Percentiles rank a stretch among this genome's conserved stretches.
phyloP scores from a whole-genome alignment of 2,797 vertebrate genomes.

The Hoplostethus mediterraneus region DNA sequence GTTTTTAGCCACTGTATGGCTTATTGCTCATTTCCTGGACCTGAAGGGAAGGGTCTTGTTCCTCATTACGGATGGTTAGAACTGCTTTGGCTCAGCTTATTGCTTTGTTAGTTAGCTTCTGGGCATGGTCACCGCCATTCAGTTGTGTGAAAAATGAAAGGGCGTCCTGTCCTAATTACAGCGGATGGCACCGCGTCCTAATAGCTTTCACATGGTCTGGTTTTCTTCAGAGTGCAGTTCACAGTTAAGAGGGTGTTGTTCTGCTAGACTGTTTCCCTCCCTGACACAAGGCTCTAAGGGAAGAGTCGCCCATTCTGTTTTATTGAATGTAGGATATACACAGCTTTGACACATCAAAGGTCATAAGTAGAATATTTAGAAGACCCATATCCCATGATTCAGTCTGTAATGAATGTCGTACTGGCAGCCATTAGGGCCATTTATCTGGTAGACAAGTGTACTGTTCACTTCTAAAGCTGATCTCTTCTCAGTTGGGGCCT shows the following conservation, averaged over 20 bases:
- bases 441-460: conserved; percentile 1
- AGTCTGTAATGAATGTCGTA: conserved; percentile 1
- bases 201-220: conserved; percentile 11
- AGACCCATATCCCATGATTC: not conserved
- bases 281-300: not conserved
- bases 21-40: not conserved
- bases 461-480: conserved; percentile 8
- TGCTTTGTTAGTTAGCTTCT: conserved; percentile 3
- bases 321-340: not conserved
- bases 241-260: conserved; percentile 1
- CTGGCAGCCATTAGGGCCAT: not conserved
- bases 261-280: not conserved
- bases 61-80: conserved; percentile 1
- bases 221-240: not conserved
- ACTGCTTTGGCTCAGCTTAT: conserved; percentile 8
- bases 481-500: not conserved
- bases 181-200: conserved; percentile 21
- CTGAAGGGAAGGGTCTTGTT: conserved; percentile 5
- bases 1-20: not conserved
- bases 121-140: conserved; percentile 8
- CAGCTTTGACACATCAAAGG: conserved; percentile 12
- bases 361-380: not conserved
- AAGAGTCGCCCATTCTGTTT: not conserved
- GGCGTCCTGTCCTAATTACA: conserved; percentile 21
- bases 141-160: conserved; percentile 28